phyloP scores from a whole-genome alignment of 1,140 invertebrate genomes.

The Drosophila pseudoananassae region DNA sequence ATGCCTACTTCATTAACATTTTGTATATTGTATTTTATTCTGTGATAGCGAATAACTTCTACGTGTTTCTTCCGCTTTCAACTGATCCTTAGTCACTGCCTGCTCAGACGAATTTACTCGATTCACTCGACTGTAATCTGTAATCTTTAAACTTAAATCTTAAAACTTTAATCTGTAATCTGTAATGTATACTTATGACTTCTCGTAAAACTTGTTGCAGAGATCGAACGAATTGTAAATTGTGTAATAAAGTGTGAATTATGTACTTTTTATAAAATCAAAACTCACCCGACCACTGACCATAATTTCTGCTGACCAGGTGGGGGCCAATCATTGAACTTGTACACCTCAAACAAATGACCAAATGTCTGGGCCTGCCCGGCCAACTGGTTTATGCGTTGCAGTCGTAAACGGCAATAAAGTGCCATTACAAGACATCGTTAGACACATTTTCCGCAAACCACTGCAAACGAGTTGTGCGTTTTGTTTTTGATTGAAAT shows the following conservation, averaged over 20 bases:
- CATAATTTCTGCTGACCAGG: slow-evolving; percentile 22
- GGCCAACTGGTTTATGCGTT: slow-evolving; percentile 69
- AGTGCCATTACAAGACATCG: slow-evolving; percentile 50
- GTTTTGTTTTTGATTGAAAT: slow-evolving; percentile 51
- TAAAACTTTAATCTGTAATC: slow-evolving; percentile 42
- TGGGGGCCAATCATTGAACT: slow-evolving; percentile 72
- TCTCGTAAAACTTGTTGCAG: slow-evolving; percentile 61
- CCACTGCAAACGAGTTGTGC: slow-evolving; percentile 58
- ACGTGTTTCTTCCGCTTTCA: slow-evolving; percentile 40
- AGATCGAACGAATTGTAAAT: slow-evolving; percentile 68
- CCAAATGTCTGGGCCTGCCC: slow-evolving; percentile 40
- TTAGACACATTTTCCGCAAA: slow-evolving; percentile 61
- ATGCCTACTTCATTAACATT: slow-evolving; percentile 65
- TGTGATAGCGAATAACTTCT: slow-evolving; percentile 79
- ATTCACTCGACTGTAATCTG: slow-evolving; percentile 46
- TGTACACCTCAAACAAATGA: slow-evolving; percentile 55
- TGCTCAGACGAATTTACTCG: slow-evolving; percentile 74
- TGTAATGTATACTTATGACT: slow-evolving; percentile 44
- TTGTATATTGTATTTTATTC: slow-evolving; percentile 75
- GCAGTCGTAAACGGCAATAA: slow-evolving; percentile 33
- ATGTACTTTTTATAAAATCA: slow-evolving; percentile 83
- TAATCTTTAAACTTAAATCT: slow-evolving; percentile 37
- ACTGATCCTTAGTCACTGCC: slow-evolving; percentile 75
- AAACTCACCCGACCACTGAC: slow-evolving; percentile 33
- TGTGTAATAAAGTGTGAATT: slow-evolving; percentile 80